These are phyloP conservation scores for Tricholaema leucomelas DNA, from an alignment of 2,113 vertebrate species.

Conservation along the genomic window DNA sequence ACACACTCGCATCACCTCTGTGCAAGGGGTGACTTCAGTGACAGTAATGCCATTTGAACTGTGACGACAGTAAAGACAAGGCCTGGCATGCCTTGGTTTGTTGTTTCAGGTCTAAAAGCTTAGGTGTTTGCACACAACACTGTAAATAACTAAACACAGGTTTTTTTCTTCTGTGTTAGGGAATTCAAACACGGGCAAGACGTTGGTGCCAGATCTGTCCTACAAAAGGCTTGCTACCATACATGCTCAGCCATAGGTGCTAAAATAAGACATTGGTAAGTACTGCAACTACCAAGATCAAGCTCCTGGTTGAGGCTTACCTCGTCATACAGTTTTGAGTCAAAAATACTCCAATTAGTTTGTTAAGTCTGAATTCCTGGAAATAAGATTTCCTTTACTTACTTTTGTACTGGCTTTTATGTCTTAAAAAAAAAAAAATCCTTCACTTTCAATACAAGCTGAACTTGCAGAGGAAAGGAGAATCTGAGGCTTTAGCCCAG, in stretches of 20 bases:
- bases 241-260: neutral
- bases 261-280: neutral
- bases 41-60: neutral
- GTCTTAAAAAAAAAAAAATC: neutral
- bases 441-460: neutral
- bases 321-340: neutral
- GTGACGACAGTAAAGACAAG: neutral
- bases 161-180: neutral
- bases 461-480: neutral
- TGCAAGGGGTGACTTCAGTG: neutral
- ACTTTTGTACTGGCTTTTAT: neutral
- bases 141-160: neutral
- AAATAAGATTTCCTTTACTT: neutral
- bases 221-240: neutral
- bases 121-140: neutral
- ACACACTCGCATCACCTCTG: neutral
- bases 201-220: neutral
- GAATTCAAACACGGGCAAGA: neutral
- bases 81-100: neutral
- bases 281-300: neutral
- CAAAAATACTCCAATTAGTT: neutral
- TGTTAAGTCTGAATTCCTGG: neutral
- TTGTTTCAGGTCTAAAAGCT: neutral
- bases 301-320: neutral
- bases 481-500: neutral